phyloP scores from a whole-genome alignment of 2,888 invertebrate genomes.

The Deroplatys truncata region DNA sequence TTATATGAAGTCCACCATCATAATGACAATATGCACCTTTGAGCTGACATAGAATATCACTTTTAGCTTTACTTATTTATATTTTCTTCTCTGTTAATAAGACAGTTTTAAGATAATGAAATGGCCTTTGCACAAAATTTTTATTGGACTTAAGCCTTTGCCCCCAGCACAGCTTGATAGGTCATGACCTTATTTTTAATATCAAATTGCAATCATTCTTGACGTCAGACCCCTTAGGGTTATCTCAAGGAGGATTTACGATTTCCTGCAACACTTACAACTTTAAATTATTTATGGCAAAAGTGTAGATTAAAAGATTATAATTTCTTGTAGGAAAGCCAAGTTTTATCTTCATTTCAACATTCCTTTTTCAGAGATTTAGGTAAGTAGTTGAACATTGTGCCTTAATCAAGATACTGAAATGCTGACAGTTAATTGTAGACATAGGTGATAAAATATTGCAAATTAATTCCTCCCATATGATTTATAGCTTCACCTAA shows the following conservation, averaged over 20 bases:
- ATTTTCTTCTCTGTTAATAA: neutral
- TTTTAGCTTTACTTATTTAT: neutral
- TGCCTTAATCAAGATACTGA: too few species aligned
- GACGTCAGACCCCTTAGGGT: neutral
- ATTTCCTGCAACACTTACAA: neutral
- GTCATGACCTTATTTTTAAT: neutral
- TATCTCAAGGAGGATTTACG: neutral
- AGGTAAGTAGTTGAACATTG: too few species aligned
- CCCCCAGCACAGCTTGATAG: neutral
- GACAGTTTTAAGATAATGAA: neutral
- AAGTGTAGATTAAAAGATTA: neutral
- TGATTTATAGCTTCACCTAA: too few species aligned
- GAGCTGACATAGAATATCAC: too few species aligned
- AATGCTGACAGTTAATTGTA: too few species aligned
- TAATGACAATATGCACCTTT: too few species aligned
- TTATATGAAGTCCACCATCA: too few species aligned
- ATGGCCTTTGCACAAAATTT: neutral
- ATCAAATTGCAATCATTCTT: neutral
- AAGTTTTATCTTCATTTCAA: too few species aligned
- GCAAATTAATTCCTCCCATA: too few species aligned
- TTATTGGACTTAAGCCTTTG: neutral
- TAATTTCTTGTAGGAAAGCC: too few species aligned
- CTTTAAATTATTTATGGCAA: neutral
- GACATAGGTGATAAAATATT: too few species aligned
- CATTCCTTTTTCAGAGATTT: too few species aligned